Conservation (phyloP, 2,113 vertebrate genomes). For the Myotis brandtii region DNA sequence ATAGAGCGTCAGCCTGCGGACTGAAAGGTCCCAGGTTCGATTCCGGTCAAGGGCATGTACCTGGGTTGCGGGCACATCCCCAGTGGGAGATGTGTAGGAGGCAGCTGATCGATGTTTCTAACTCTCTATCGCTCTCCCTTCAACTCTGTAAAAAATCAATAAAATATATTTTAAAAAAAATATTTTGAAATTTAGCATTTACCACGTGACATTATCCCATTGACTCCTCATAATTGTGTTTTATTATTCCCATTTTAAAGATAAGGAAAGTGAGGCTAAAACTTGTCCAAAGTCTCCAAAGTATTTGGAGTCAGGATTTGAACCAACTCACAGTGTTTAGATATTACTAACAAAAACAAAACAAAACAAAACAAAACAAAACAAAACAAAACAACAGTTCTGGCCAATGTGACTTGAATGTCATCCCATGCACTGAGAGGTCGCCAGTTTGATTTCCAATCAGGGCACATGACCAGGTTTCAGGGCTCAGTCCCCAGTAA, state of each 20-base stretch:
- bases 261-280: background rate
- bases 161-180: too few relatives aligned
- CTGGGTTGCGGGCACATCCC: too few relatives aligned
- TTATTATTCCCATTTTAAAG: background rate
- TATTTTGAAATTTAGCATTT: background rate
- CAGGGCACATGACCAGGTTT: background rate
- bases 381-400: background rate
- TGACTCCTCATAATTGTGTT: background rate
- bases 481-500: background rate
- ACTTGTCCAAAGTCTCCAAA: background rate
- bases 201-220: background rate
- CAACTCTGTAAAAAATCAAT: too few relatives aligned
- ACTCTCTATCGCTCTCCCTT: too few relatives aligned
- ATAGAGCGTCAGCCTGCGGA: too few relatives aligned
- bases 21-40: too few relatives aligned
- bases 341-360: conserved; percentile 8
- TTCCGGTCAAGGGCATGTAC: too few relatives aligned
- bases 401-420: background rate
- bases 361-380: background rate
- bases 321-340: background rate
- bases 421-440: background rate
- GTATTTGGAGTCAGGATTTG: background rate
- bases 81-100: too few relatives aligned
- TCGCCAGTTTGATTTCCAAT: background rate
- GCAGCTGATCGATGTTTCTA: too few relatives aligned